These are phyloP conservation scores for Latrodectus geometricus DNA, from an alignment of 1,140 invertebrate genomes.

Conservation along the genomic window DNA sequence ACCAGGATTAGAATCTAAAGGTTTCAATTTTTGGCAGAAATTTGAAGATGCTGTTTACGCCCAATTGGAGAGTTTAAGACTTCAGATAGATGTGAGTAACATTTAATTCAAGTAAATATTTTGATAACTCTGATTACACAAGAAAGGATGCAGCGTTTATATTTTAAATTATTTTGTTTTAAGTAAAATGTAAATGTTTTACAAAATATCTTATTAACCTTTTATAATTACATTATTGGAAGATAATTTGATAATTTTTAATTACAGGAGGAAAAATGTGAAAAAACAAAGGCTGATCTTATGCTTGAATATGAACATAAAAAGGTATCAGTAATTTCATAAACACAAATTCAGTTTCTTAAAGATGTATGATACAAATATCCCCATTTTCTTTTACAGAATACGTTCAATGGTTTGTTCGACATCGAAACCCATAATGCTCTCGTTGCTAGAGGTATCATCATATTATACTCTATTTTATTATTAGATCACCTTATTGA, in stretches of 20 bases:
- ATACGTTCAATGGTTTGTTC: conserved; percentile 91
- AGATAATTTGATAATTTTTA: conserved; percentile 1
- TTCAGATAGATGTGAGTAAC: conserved; percentile 70
- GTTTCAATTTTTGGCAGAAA: conserved; percentile 94
- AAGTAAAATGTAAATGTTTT: background rate
- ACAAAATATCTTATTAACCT: background rate
- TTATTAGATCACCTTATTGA: no score
- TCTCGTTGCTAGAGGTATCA: conserved; percentile 76
- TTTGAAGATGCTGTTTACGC: conserved; percentile 82
- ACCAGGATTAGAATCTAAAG: conserved; percentile 84
- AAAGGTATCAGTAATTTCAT: conserved; percentile 65
- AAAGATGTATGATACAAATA: background rate
- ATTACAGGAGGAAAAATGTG: conserved; percentile 74
- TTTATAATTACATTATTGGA: background rate
- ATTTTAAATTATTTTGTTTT: background rate
- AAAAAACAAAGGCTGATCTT: conserved; percentile 74
- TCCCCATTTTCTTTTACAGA: conserved; percentile 66
- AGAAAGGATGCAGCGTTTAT: background rate
- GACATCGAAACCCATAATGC: conserved; percentile 84
- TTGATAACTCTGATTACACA: background rate
- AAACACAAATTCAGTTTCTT: background rate
- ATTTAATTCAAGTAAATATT: background rate
- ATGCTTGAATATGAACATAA: conserved; percentile 81
- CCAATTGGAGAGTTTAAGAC: conserved; percentile 79
- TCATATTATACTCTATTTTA: background rate